These are phyloP conservation scores for Drosophila teissieri DNA, from an alignment of 1,140 invertebrate species.

Conservation along the genomic window DNA sequence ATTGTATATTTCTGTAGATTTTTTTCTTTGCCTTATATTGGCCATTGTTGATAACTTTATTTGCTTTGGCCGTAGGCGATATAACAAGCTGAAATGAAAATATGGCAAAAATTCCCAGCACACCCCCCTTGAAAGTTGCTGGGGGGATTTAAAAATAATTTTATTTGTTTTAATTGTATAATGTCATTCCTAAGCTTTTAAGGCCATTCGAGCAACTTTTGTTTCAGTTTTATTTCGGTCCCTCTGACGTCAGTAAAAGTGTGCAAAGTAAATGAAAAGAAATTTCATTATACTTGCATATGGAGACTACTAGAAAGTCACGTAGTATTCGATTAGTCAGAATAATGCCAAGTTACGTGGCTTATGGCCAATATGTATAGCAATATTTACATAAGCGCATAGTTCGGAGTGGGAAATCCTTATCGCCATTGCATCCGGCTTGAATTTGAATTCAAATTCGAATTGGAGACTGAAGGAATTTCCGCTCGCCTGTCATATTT, in stretches of 20 bases:
- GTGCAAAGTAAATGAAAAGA: constrained; percentile 2
- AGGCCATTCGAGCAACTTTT: constrained; percentile 18
- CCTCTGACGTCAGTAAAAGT: constrained; percentile 36
- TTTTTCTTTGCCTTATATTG: constrained; percentile 55
- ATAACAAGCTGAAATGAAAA: constrained; percentile 18
- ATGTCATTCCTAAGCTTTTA: constrained; percentile 30
- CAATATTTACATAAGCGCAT: background rate
- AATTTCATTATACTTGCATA: background rate
- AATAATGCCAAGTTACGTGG: constrained; percentile 19
- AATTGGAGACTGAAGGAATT: constrained; percentile 24
- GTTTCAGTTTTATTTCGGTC: constrained; percentile 17
- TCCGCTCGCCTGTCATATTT: constrained; percentile 42
- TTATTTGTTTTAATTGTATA: constrained; percentile 52
- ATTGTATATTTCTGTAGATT: constrained; percentile 17
- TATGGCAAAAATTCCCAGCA: constrained; percentile 47
- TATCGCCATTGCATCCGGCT: constrained; percentile 38
- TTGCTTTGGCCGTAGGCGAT: constrained; percentile 55
- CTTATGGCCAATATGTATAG: constrained; percentile 18
- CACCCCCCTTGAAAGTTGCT: constrained; percentile 26
- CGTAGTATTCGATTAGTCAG: constrained; percentile 46
- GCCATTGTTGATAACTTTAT: constrained; percentile 79
- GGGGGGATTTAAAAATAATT: constrained; percentile 45
- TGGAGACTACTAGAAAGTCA: constrained; percentile 29
- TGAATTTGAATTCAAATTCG: constrained; percentile 6
- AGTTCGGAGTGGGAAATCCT: constrained; percentile 16